phyloP scores from a whole-genome alignment of 2,888 invertebrate genomes.

The Microdon myrmicae region DNA sequence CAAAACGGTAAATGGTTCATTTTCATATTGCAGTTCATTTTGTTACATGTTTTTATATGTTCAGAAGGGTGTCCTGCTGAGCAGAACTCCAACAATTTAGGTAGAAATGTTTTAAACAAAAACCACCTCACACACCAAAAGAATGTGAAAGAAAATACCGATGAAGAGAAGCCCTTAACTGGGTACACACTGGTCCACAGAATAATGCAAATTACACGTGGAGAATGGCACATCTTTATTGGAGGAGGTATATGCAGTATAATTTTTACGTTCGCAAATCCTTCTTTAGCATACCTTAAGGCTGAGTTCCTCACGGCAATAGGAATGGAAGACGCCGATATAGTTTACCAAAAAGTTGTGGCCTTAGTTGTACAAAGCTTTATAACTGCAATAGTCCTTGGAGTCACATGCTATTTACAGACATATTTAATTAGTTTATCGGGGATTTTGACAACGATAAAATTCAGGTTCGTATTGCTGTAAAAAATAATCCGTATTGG shows the following conservation, averaged over 20 bases:
- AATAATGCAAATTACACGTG: constrained; percentile 72
- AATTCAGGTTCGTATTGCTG: constrained; percentile 67
- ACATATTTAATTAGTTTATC: constrained; percentile 77
- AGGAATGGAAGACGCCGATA: constrained; percentile 69
- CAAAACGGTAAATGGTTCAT: too few relatives aligned
- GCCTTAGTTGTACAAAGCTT: constrained; percentile 72
- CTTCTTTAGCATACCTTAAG: constrained; percentile 76
- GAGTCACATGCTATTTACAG: constrained; percentile 73
- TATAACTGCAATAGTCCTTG: constrained; percentile 71
- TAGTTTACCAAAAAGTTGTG: constrained; percentile 69
- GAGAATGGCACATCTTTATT: constrained; percentile 74
- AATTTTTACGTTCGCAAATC: constrained; percentile 74
- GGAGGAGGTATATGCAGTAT: constrained; percentile 72
- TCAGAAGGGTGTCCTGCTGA: too few relatives aligned
- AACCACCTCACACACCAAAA: too few relatives aligned
- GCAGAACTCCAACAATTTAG: too few relatives aligned
- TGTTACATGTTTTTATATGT: too few relatives aligned
- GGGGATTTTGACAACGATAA: constrained; percentile 76
- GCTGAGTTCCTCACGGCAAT: constrained; percentile 78
- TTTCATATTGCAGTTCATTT: too few relatives aligned
- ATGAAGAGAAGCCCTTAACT: too few relatives aligned
- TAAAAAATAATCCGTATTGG: too few relatives aligned
- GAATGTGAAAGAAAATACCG: too few relatives aligned
- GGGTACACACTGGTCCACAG: too few relatives aligned
- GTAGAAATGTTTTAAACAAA: too few relatives aligned